A percentile compares a stretch with the other conserved stretches of the same genome.
Conservation (phyloP, 2,113 vertebrate species). For the Aegotheles bennettii region DNA sequence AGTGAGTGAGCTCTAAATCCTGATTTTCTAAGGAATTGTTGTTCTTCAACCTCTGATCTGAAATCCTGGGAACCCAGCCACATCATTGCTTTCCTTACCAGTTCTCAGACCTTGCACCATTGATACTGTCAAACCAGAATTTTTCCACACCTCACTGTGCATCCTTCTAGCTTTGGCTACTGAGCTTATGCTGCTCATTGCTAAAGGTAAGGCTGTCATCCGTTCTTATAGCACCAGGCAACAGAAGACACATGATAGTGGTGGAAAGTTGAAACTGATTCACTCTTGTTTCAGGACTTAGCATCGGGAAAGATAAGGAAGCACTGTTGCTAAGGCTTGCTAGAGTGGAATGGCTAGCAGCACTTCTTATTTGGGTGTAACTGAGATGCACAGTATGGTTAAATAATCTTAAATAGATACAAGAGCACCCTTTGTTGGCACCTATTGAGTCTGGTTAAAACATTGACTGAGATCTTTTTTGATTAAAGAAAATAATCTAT, state of each 20-base stretch:
- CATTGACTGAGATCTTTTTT: background rate
- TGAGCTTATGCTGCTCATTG: background rate
- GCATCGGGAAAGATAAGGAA: background rate
- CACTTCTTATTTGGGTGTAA: background rate
- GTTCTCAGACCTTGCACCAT: background rate
- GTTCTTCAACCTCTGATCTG: background rate
- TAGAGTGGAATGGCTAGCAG: background rate
- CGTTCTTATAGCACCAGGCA: background rate
- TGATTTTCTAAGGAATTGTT: background rate
- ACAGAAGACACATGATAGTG: background rate
- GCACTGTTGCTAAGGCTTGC: background rate
- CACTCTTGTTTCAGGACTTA: background rate
- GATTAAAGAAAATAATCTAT: background rate
- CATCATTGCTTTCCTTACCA: background rate
- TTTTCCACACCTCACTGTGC: background rate
- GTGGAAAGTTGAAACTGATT: constrained; percentile 29
- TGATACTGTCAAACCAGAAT: background rate
- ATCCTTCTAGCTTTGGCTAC: background rate
- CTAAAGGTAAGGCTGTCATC: background rate
- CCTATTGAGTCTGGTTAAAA: background rate
- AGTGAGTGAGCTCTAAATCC: background rate
- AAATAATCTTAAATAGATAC: background rate
- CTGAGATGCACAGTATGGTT: background rate
- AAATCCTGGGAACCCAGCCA: background rate
- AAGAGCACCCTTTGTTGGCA: background rate